These are phyloP conservation scores for Ectemnius continuus DNA, from an alignment of 2,888 invertebrate genomes.

Conservation along the genomic window DNA sequence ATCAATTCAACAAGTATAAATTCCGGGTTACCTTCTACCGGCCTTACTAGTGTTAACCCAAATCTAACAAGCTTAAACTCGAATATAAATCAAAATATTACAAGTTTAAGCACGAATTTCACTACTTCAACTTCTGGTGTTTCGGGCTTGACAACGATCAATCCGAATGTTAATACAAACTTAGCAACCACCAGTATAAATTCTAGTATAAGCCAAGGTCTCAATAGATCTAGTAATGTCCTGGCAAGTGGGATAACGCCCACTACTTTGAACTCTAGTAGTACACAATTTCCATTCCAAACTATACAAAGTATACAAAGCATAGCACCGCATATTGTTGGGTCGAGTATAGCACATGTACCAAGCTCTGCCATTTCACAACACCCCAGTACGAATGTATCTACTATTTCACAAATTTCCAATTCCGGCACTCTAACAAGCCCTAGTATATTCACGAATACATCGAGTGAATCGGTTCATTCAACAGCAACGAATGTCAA, in stretches of 20 bases:
- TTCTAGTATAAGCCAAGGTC: conserved; percentile 67
- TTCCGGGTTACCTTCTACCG: conserved; percentile 69
- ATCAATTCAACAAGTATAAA: conserved; percentile 71
- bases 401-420: conserved; percentile 68
- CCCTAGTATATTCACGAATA: conserved; percentile 72
- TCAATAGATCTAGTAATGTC: conserved; percentile 70
- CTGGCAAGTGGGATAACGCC: conserved; percentile 68
- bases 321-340: conserved; percentile 75
- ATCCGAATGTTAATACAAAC: conserved; percentile 65
- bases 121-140: conserved; percentile 67
- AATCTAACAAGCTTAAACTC: conserved; percentile 70
- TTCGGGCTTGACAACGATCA: conserved; percentile 67
- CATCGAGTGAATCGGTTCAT: conserved; percentile 70
- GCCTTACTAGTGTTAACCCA: conserved; percentile 71
- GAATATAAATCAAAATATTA: conserved; percentile 72
- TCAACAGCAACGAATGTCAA: conserved; percentile 69
- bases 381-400: conserved; percentile 64
- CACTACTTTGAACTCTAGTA: conserved; percentile 69
- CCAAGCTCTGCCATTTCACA: conserved; percentile 67
- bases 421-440: conserved; percentile 66
- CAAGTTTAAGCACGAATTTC: conserved; percentile 69
- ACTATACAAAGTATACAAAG: conserved; percentile 76
- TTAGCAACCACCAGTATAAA: conserved; percentile 65
- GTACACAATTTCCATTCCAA: conserved; percentile 74
- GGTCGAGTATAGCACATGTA: conserved; percentile 71